Evolutionary conservation across 2,797 vertebrate species (phyloP).

Genomic region (Poeciliopsis gracilis): DNA sequence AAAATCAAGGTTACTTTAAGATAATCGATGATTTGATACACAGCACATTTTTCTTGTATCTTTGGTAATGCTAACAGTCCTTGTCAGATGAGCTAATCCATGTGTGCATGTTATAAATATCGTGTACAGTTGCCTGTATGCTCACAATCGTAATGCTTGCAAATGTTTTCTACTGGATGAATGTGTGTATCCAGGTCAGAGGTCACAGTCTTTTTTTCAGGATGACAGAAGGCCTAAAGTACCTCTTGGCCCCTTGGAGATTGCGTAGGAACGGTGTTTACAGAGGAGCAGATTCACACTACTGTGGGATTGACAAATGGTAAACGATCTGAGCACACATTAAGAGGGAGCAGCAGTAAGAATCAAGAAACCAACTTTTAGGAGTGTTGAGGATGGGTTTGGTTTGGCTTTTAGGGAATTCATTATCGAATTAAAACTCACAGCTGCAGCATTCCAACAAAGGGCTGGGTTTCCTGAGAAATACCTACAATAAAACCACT

Average conservation of each 20-base stretch:
- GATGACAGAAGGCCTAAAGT: constrained; percentile 61
- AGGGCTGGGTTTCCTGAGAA: constrained; percentile 26
- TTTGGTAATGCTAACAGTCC: not conserved
- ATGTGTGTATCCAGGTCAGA: constrained; percentile 56
- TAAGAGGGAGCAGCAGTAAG: constrained; percentile 17
- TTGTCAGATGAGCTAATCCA: constrained; percentile 8
- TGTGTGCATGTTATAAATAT: constrained; percentile 27
- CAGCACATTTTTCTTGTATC: not conserved
- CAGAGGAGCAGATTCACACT: constrained; percentile 30
- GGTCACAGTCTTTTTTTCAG: constrained; percentile 55
- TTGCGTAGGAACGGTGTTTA: constrained; percentile 51
- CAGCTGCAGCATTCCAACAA: constrained; percentile 43
- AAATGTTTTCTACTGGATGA: constrained; percentile 24
- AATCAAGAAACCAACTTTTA: constrained; percentile 23
- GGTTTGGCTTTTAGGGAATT: constrained; percentile 24
- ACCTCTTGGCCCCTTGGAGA: constrained; percentile 54
- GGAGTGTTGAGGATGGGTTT: constrained; percentile 27
- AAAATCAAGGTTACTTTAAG: not conserved
- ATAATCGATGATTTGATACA: not conserved
- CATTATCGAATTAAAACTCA: not conserved
- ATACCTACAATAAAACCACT: not conserved
- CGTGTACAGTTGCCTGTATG: constrained; percentile 1
- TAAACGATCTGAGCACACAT: constrained; percentile 28
- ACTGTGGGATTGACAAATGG: constrained; percentile 54
- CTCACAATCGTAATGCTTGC: constrained; percentile 37